Percentiles rank a stretch among this genome's conserved stretches.
These are phyloP conservation scores for Coenonympha arcania DNA, from an alignment of 2,888 invertebrate species.

Conservation along the genomic window DNA sequence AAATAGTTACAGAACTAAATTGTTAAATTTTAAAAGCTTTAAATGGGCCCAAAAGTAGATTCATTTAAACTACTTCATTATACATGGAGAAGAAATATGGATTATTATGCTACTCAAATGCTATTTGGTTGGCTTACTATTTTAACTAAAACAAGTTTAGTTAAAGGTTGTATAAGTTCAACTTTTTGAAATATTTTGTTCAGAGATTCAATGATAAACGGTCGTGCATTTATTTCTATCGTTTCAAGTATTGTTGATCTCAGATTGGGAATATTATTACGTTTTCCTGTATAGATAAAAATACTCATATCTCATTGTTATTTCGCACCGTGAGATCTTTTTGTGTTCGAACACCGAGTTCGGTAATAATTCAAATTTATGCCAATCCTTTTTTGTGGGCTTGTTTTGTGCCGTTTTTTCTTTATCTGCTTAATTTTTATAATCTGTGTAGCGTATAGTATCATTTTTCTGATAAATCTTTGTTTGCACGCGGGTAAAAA, in stretches of 20 bases:
- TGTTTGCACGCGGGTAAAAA: slow-evolving; percentile 9
- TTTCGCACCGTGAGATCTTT: slow-evolving; percentile 46
- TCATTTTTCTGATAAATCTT: slow-evolving; percentile 16
- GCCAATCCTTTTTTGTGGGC: slow-evolving; percentile 25
- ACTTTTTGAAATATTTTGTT: slow-evolving; percentile 38
- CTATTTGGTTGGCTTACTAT: no score
- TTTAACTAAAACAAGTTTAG: no score
- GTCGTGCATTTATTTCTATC: slow-evolving; percentile 55
- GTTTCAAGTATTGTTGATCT: slow-evolving; percentile 50
- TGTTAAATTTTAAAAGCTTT: no score
- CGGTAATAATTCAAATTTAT: slow-evolving; percentile 30
- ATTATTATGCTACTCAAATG: no score
- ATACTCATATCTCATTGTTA: slow-evolving; percentile 42
- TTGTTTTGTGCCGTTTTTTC: slow-evolving; percentile 20
- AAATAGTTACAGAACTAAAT: no score
- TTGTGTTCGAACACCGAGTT: slow-evolving; percentile 32
- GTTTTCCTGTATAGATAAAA: slow-evolving; percentile 56
- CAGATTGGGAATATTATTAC: slow-evolving; percentile 47
- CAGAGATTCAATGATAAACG: slow-evolving; percentile 58
- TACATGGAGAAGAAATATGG: no score
- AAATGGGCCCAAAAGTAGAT: no score
- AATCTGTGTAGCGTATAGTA: slow-evolving; percentile 7
- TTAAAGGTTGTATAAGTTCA: background rate
- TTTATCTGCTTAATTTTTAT: slow-evolving; percentile 18
- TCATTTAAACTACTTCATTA: no score